Base-by-base conservation (phyloP, 2,888 invertebrate genomes). In the Ochropacha duplaris region DNA sequence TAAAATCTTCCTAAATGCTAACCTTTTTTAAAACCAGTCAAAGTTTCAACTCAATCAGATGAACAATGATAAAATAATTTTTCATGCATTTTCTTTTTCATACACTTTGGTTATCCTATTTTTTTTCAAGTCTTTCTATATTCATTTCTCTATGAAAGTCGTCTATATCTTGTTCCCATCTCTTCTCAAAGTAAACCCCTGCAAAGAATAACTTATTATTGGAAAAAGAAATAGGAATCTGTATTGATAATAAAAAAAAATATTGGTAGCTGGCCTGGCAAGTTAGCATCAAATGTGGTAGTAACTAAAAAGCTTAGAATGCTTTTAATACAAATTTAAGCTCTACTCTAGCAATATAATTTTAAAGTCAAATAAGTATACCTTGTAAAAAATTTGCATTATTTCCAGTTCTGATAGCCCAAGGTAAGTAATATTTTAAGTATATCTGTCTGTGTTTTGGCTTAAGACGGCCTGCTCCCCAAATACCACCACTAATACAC, bases 401-500 rank as follows among this genome's bases (percentile, higher is more conserved):
- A 66, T 90, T 94, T 50, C 97, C 98, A 58, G 96, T 97, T 72
- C 93, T 88, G 22, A 98, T 93, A 2, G 98, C 97, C 98, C 98
- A 98, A 0, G 97, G 98, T 57, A 98, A 91, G 84, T 97, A 96
- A 76, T 95, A 94, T 12, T 95, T 93, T 0, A 95, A 78, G 82
- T 99, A 99, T 54, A 96, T 90, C 70, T 95, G 91, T 52, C 98
- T 93, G 79, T 98, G 98, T 77, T 97, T 98, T 57, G 98, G 96
- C 72, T 95, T 95, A 14, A 99, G 93, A 69, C 99, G 93, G 14
- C 96, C 92, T 1, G 99, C 97, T 12, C 99, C 99, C 94, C 98
- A 98, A 58, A 99, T 93, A 0, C 97, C 99, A 22, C 97, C 99
- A 55, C 96, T 95, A 61, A 98, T 94, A 80, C 99, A 99, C 99